Evolutionary conservation across 2,113 vertebrate genomes (phyloP).

Genomic region (Ceyx melanurus): DNA sequence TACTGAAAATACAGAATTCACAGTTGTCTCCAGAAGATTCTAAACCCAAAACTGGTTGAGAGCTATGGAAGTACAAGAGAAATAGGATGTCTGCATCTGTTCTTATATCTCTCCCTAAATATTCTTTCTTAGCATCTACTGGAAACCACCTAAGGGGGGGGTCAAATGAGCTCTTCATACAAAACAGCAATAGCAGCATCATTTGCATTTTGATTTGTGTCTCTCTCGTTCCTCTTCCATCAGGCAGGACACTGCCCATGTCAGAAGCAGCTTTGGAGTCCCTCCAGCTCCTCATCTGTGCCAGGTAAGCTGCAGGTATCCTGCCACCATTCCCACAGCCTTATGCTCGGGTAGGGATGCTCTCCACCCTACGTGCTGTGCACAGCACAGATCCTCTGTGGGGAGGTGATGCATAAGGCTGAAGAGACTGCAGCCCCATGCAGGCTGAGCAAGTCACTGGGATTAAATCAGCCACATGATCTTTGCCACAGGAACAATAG

Average conservation of each 20-base stretch:
- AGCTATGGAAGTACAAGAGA: background rate
- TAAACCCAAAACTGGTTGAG: background rate
- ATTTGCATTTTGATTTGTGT: background rate
- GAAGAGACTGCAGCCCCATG: background rate
- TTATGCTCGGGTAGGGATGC: accelerated
- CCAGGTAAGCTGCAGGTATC: background rate
- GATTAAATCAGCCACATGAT: background rate
- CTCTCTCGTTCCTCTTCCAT: background rate
- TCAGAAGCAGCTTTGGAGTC: background rate
- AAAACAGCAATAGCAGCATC: background rate
- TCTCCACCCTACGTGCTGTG: background rate
- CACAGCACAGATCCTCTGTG: background rate
- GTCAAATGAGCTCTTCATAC: background rate
- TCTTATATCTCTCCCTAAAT: accelerated
- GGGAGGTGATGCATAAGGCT: background rate
- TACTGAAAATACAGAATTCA: background rate
- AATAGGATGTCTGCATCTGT: accelerated
- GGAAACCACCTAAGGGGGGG: background rate
- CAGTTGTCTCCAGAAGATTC: background rate
- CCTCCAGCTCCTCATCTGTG: background rate
- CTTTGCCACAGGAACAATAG: background rate
- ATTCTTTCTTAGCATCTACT: background rate
- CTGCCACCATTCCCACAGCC: background rate
- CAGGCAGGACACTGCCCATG: background rate
- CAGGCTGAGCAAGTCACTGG: background rate